Evolutionary conservation across 2,888 invertebrate species (phyloP), one percentile per base, ranked within the genome.

Genomic region (Sarcophaga rosellei): DNA sequence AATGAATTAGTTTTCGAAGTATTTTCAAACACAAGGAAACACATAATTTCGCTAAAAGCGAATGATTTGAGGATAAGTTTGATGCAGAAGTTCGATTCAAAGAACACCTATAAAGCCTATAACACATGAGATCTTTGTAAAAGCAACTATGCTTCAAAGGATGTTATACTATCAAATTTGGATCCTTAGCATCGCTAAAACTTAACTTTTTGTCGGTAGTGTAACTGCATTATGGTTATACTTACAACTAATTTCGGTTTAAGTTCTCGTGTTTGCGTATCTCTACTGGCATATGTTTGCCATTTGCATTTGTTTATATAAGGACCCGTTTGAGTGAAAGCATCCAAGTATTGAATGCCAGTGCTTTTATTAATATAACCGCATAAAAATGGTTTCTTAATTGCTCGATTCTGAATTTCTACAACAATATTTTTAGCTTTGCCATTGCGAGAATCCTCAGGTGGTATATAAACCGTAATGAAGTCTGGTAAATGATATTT

Each of bases 361-460:
- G 96, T 96, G 75, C 94, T 91, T 88, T 94, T 95, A 92, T 98
- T 95, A 84, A 95, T 94, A 93, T 96, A 98, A 53, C 98, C 98
- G 74, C 98, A 88, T 96, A 93, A 93, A 93, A 95, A 97, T 0
- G 97, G 97, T 91, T 98, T 98, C 62, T 94, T 91, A 59, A 96
- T 95, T 0, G 93, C 91, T 61, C 94, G 93, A 89, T 95, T 94
- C 88, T 94, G 94, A 86, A 95, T 95, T 92, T 95, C 95, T 0
- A 95, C 95, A 17, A 95, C 94, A 20, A 95, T 91, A 74, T 94
- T 94, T 88, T 93, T 94, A 4, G 92, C 90, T 35, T 88, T 88
- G 0, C 90, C 90, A 87, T 92, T 90, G 5, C 89, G 90, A 62
- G 93, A 92, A 73, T 94, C 93, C 69, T 93, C 93, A 11, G 92